Evolutionary conservation across 2,113 vertebrate genomes (phyloP).

Genomic region (Ochotona curzoniae): DNA sequence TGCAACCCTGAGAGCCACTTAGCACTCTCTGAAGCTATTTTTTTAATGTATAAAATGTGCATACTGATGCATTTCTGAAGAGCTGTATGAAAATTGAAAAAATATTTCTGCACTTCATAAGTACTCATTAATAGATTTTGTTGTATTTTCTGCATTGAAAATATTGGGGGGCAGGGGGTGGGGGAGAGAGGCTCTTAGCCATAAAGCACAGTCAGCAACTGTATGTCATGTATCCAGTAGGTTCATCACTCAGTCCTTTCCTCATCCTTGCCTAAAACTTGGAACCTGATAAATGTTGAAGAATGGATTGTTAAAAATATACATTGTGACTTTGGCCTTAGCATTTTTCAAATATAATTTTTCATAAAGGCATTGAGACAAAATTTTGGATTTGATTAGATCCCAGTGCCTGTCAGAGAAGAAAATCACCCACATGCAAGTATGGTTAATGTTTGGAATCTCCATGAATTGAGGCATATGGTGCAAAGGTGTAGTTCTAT

Average conservation of each 20-base stretch:
- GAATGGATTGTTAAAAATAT: not conserved
- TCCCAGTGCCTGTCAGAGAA: not conserved
- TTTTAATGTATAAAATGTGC: not conserved
- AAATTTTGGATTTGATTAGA: conserved; percentile 5
- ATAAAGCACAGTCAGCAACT: not conserved
- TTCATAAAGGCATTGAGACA: not conserved
- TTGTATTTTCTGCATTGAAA: not conserved
- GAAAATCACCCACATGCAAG: not conserved
- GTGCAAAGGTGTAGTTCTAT: not conserved
- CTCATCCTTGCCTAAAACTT: not conserved
- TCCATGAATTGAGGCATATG: conserved; percentile 15
- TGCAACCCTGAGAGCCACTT: not conserved
- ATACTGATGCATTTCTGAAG: not conserved
- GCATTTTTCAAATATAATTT: not conserved
- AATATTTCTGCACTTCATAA: not conserved
- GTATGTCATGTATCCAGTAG: not conserved
- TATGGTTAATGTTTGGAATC: conserved; percentile 31
- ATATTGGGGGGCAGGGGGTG: no score
- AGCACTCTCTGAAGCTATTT: not conserved
- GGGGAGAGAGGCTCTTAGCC: not conserved
- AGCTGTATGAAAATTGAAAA: not conserved
- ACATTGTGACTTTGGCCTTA: not conserved
- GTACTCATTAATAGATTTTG: not conserved
- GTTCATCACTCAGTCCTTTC: not conserved
- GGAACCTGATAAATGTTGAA: not conserved